Evolutionary conservation across 2,797 vertebrate species (phyloP), one percentile per base, ranked within the genome.

Genomic region (Remorina albescens): DNA sequence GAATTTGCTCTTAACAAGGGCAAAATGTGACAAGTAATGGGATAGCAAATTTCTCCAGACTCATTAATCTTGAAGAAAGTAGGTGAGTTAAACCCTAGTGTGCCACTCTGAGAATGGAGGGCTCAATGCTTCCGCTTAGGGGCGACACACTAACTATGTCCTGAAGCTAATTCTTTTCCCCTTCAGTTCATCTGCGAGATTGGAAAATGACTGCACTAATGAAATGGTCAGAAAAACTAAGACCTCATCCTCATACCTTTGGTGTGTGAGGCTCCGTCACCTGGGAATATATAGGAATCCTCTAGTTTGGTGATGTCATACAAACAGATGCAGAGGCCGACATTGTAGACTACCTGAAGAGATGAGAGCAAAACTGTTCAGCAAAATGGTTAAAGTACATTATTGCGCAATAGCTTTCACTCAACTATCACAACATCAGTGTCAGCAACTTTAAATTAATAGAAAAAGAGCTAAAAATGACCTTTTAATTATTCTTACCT

Each of bases 271-370:
- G 98, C 98, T 11, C 98, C 97, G 2, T 99, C 97, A 10, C 98
- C 98, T 0, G 98, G 98, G 86, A 99, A 99, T 81, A 99, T 98
- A 28, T 97, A 99, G 0, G 98, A 98, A 21, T 99, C 98, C 36
- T 99, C 98, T 88, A 99, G 91, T 83, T 97, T 98, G 34, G 95
- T 98, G 89, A 99, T 96, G 87, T 99, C 98, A 47, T 96, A 99
- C 41, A 99, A 86, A 74, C 98, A 99, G 92, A 99, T 94, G 78
- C 98, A 99, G 70, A 99, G 95, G 16, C 98, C 98, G 0, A 99
- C 96, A 0, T 95, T 99, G 93, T 96, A 99, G 2, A 99, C 97
- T 0, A 99, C 97, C 98, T 99, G 88, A 12, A 32, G 44, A 6
- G 25, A 87, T 1, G 19, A 61, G 28, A 72, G 26, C 12, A 64